Base-by-base conservation (phyloP, 2,888 invertebrate genomes). In the Euphydryas editha region DNA sequence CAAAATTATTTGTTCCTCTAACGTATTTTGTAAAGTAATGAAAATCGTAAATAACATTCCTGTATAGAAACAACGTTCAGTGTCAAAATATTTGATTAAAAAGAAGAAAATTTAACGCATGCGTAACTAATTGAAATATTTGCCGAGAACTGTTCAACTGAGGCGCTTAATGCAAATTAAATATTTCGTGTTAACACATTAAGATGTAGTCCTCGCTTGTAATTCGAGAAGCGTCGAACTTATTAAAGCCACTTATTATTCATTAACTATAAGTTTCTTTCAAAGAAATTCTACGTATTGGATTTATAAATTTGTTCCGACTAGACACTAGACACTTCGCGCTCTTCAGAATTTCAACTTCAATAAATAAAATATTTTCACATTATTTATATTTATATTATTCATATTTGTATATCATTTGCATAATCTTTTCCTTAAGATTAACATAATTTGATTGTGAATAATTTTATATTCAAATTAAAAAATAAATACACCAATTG, bases 221-320 rank as follows among this genome's bases (percentile, higher is more conserved):
- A 3, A 44, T n/a, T 44, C 42, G 5, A 5, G 42, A 15, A n/a
- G 15, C 39, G 15, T 6, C 15, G 15, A 44, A 44, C 42, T 44
- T 44, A 44, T 44, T 44, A 44, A n/a, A 44, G 42, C n/a, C 15
- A 44, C 42, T 44, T 44, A n/a, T 44, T 44, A 30, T 44, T 15
- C 42, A 44, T 44, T 44, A 44, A 44, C 42, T 15, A 44, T n/a
- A n/a, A 44, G 42, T n/a, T 6, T 1, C 5, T 44, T 2, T n/a
- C 42, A n/a, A 44, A n/a, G 15, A 44, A 44, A 15, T 44, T 44
- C n/a, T 44, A 44, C 6, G 5, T 44, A n/a, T n/a, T 15, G 2
- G 42, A 44, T 44, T 44, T n/a, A 44, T 44, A 44, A n/a, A 5
- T 44, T 44, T n/a, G 42, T 44, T 15, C 39, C 3, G 42, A 44